Evolutionary conservation across 1,140 invertebrate genomes (phyloP).

Genomic region (Leptoteleia sp.): DNA sequence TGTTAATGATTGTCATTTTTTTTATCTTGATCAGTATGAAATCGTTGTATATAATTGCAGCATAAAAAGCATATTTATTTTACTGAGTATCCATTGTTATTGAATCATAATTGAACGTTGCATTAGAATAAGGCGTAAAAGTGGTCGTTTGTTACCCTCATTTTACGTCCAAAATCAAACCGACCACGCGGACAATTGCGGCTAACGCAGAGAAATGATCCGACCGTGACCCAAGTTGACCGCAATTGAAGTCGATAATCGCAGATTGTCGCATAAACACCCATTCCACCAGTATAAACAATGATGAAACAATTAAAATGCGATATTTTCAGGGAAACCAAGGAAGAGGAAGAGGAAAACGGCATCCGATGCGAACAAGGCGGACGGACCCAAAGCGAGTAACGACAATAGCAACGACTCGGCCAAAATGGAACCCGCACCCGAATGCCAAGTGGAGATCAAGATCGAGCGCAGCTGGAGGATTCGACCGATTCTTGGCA

Average conservation of each 20-base stretch:
- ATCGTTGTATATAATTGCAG: too few relatives aligned
- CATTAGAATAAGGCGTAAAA: too few relatives aligned
- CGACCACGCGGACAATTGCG: too few relatives aligned
- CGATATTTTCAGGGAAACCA: conserved; percentile 53
- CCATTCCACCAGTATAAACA: conserved; percentile 2
- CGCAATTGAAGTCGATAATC: conserved; percentile 75
- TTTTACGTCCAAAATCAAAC: too few relatives aligned
- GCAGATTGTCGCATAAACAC: conserved; percentile 17
- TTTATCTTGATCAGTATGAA: too few relatives aligned
- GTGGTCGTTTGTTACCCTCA: too few relatives aligned
- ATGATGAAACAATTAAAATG: conserved; percentile 6
- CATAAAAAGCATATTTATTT: too few relatives aligned
- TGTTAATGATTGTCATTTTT: too few relatives aligned
- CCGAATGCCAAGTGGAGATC: conserved; percentile 53
- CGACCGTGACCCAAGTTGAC: conserved; percentile 79
- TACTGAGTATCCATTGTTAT: too few relatives aligned
- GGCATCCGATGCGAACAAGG: conserved; percentile 8
- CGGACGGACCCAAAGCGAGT: neutral
- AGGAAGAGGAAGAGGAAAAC: conserved; percentile 13
- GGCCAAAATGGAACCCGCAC: conserved; percentile 40
- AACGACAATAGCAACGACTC: conserved; percentile 20
- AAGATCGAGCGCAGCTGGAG: conserved; percentile 64
- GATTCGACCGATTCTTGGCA: conserved; percentile 80
- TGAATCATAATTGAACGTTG: too few relatives aligned
- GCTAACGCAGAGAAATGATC: conserved; percentile 77